Evolutionary conservation across 2,113 vertebrate species (phyloP).

Genomic region (Megaceryle maxima): DNA sequence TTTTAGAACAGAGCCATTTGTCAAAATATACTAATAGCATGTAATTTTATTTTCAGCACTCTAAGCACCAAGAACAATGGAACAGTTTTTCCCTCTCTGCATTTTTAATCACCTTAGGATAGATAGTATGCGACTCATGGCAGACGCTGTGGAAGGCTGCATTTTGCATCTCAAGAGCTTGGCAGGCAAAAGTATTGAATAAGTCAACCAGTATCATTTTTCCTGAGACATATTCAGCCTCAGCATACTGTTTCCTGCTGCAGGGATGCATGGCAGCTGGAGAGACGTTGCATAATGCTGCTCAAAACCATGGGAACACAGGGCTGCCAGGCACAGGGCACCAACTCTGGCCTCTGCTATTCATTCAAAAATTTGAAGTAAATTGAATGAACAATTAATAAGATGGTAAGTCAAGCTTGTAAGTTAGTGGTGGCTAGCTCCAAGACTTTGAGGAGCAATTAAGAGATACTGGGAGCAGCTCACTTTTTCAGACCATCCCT

Average conservation of each 20-base stretch:
- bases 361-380: background rate
- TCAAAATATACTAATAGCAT: background rate
- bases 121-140: background rate
- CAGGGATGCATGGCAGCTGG: background rate
- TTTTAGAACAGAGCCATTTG: background rate
- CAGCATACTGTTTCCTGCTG: background rate
- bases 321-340: background rate
- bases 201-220: background rate
- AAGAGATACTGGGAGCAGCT: background rate
- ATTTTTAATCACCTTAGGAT: background rate
- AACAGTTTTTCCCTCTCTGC: slow-evolving; percentile 6
- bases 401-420: background rate
- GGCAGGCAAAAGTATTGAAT: background rate
- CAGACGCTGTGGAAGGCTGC: background rate
- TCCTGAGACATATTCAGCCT: background rate
- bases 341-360: background rate
- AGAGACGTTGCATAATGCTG: background rate
- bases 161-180: background rate
- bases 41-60: slow-evolving; percentile 26
- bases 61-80: background rate
- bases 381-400: background rate
- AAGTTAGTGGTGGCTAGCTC: background rate
- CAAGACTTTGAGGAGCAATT: background rate
- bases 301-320: background rate
- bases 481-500: background rate